phyloP scores from a whole-genome alignment of 2,888 invertebrate species.

The Stenchaetothrips biformis region DNA sequence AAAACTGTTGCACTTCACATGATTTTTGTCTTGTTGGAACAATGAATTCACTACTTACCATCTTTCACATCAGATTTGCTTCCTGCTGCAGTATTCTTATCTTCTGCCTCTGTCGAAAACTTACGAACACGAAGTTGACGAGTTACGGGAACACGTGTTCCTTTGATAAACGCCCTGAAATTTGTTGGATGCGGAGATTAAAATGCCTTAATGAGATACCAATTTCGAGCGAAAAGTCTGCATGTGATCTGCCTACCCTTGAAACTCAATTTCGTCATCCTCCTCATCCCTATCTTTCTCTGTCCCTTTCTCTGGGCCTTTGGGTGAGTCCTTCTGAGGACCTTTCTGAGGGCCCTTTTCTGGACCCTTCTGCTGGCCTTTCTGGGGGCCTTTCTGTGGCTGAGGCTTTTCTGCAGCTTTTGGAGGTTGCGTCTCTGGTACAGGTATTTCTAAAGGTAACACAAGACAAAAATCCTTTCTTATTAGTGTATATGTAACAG shows the following conservation, averaged over 20 bases:
- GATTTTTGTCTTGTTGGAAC: background rate
- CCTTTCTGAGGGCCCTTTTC: background rate
- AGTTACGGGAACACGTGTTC: background rate
- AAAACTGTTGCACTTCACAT: background rate
- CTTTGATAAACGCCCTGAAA: conserved; percentile 10
- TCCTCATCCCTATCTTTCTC: background rate
- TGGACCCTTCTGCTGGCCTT: background rate
- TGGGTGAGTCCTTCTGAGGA: conserved; percentile 5
- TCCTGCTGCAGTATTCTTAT: background rate
- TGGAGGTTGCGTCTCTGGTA: background rate
- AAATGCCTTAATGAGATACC: too few relatives aligned
- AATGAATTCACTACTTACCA: background rate
- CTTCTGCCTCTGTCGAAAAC: background rate
- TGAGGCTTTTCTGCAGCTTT: background rate
- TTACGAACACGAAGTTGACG: background rate
- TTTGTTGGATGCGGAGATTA: background rate
- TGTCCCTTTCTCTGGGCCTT: conserved; percentile 5
- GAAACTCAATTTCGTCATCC: conserved; percentile 17
- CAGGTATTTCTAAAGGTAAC: background rate
- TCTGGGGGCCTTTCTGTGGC: too few relatives aligned
- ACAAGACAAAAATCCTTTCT: background rate
- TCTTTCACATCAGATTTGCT: background rate
- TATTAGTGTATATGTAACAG: background rate
- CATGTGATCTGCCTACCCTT: background rate
- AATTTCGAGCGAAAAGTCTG: too few relatives aligned